phyloP scores from a whole-genome alignment of 2,888 invertebrate species.

The Cerastoderma edule region DNA sequence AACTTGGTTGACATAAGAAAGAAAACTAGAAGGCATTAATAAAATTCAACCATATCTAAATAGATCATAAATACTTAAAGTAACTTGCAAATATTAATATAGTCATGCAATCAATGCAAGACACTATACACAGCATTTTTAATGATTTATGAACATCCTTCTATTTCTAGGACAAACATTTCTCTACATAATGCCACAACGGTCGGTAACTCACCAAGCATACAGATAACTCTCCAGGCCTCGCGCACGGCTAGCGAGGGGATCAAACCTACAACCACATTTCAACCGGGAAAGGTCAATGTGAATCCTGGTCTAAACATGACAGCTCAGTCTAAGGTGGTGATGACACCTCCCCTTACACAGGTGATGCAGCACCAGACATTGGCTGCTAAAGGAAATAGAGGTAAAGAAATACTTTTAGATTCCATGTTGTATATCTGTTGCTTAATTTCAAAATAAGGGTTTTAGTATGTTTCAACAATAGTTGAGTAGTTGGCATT shows the following conservation, averaged over 20 bases:
- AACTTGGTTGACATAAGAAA: too few relatives aligned
- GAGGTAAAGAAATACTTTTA: conserved; percentile 53
- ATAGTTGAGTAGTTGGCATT: too few relatives aligned
- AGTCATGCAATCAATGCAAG: too few relatives aligned
- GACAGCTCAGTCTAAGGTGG: conserved; percentile 50
- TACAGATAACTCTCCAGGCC: conserved; percentile 68
- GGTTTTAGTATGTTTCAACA: too few relatives aligned
- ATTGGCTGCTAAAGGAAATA: conserved; percentile 54
- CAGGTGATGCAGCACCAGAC: conserved; percentile 55
- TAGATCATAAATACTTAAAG: too few relatives aligned
- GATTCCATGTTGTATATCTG: too few relatives aligned
- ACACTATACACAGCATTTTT: too few relatives aligned
- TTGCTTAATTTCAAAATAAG: too few relatives aligned
- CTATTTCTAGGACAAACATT: conserved; percentile 44
- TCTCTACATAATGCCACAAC: conserved; percentile 51
- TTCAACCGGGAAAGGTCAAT: conserved; percentile 44
- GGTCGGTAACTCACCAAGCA: conserved; percentile 55
- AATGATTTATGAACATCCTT: neutral
- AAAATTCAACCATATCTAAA: too few relatives aligned
- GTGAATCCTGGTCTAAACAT: conserved; percentile 51
- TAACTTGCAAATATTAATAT: too few relatives aligned
- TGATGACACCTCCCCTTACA: conserved; percentile 48
- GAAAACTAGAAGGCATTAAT: too few relatives aligned
- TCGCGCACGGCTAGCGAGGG: conserved; percentile 38
- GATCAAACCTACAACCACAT: conserved; percentile 48